Base-by-base conservation (phyloP, 2,797 vertebrate species). In the Trachops cirrhosus region DNA sequence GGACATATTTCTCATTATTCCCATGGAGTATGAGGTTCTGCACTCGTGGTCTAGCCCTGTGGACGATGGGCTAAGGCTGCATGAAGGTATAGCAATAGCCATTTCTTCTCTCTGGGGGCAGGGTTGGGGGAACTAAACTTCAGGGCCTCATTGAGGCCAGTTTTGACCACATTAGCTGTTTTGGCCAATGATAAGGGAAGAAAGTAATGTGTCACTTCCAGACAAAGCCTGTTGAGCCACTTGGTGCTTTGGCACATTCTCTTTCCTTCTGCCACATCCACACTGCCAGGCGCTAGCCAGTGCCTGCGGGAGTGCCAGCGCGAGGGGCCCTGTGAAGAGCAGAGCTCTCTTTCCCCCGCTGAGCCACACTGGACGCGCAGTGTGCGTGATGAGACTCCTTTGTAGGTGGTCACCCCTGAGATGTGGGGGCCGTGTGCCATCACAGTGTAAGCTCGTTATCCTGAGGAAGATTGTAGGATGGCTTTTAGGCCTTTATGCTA, bases 321-420 rank as follows among this genome's bases (percentile, higher is more conserved):
- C 0, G 9, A 62, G n/a, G n/a, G 4, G 12, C 19, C 3, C 26
- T 7, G 2, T 0, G 4, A 9, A 9, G 10, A 21, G 34, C 34
- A 57, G 52, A 34, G 6, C 0, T n/a, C 44, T 29, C 18, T 37
- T 22, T 1, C 6, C 48, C 16, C 6, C 12, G 5, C 0, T 3
- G 37, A 32, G 37, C 88, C 41, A 26, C n/a, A 8, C 24, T 18
- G 46, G 67, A 75, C 29, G 12, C 7, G 8, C 4, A 0, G 15
- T 10, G 9, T 39, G 24, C 41, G 12, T 39, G 15, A 10, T n/a
- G 26, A 32, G 19, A 19, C 54, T 39, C 22, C 41, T 73, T 21
- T 37, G 24, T 34, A n/a, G 6, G 14, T 87, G 41, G 88, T 19
- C 83, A 46, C 34, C 6, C 22, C 39, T 73, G 39, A 59, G 74